Percentiles rank a stretch among this genome's conserved stretches.
phyloP scores from a whole-genome alignment of 1,140 invertebrate species.

The Orchestia grillus region DNA sequence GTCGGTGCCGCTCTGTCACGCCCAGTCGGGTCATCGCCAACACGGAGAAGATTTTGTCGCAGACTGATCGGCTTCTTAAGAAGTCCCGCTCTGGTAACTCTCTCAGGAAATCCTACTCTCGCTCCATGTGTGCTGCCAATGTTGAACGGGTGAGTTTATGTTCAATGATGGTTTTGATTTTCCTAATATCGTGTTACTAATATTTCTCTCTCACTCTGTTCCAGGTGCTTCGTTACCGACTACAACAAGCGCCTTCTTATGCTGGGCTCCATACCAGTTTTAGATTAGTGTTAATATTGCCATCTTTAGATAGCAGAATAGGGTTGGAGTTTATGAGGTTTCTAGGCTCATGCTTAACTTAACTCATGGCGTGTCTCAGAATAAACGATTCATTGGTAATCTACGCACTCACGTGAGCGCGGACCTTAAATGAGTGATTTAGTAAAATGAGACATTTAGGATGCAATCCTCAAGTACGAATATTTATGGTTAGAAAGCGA shows the following conservation, averaged over 20 bases:
- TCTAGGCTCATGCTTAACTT: not conserved
- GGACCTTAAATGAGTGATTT: not conserved
- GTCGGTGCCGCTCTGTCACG: constrained; percentile 60
- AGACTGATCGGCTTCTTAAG: constrained; percentile 63
- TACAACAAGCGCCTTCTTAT: not conserved
- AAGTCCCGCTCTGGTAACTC: constrained; percentile 65
- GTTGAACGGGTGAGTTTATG: constrained; percentile 63
- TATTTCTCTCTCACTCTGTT: not conserved
- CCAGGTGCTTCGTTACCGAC: not conserved
- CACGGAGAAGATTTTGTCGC: constrained; percentile 64
- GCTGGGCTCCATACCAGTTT: constrained; percentile 19
- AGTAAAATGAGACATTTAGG: not conserved
- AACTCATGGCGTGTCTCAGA: not conserved
- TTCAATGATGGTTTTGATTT: not conserved
- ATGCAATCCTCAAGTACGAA: not conserved
- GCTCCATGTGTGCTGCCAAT: constrained; percentile 62
- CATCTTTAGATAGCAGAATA: not conserved
- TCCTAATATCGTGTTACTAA: not conserved
- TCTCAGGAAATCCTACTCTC: constrained; percentile 64
- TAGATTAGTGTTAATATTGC: not conserved
- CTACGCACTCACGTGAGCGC: not conserved
- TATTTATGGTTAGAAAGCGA: not conserved
- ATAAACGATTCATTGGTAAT: not conserved
- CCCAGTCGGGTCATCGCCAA: constrained; percentile 60
- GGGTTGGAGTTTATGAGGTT: not conserved